A percentile compares a stretch with the other conserved stretches of the same genome.
phyloP scores from a whole-genome alignment of 2,113 vertebrate species.

The Amblyopsis rosae region DNA sequence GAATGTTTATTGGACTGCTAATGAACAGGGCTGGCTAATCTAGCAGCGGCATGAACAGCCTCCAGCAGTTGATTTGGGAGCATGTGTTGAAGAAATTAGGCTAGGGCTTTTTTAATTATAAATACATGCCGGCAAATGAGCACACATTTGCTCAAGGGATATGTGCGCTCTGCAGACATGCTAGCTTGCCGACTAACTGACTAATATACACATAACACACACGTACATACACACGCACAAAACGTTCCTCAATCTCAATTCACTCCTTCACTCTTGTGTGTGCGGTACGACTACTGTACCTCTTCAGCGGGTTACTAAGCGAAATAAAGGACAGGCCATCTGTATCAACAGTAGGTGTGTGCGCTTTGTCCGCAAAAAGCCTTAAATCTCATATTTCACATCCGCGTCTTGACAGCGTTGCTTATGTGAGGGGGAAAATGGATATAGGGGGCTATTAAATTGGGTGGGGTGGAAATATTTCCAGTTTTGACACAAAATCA shows the following conservation, averaged over 20 bases:
- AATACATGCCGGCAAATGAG: constrained; percentile 55
- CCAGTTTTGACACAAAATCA: constrained; percentile 34
- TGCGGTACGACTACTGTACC: constrained; percentile 1
- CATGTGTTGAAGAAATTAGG: constrained; percentile 67
- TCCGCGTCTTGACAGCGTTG: constrained; percentile 30
- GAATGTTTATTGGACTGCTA: constrained; percentile 65
- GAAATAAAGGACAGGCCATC: constrained; percentile 40
- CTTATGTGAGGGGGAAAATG: constrained; percentile 34
- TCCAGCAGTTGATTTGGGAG: constrained; percentile 52
- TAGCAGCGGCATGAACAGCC: constrained; percentile 56
- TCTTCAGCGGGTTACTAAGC: constrained; percentile 31
- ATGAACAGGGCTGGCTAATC: constrained; percentile 68
- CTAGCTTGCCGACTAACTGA: constrained; percentile 12
- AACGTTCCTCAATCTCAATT: constrained; percentile 10
- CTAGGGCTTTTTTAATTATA: constrained; percentile 55
- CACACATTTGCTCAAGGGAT: constrained; percentile 39
- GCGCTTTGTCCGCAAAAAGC: constrained; percentile 7
- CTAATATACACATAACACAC: constrained; percentile 17
- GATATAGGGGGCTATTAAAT: constrained; percentile 11
- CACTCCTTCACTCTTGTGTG: neutral
- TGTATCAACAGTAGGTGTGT: constrained; percentile 45
- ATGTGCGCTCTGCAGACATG: no score
- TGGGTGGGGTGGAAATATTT: constrained; percentile 39
- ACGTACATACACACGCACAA: neutral
- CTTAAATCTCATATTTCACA: constrained; percentile 30